phyloP scores from a whole-genome alignment of 2,113 vertebrate genomes.

The Poicephalus meyeri region DNA sequence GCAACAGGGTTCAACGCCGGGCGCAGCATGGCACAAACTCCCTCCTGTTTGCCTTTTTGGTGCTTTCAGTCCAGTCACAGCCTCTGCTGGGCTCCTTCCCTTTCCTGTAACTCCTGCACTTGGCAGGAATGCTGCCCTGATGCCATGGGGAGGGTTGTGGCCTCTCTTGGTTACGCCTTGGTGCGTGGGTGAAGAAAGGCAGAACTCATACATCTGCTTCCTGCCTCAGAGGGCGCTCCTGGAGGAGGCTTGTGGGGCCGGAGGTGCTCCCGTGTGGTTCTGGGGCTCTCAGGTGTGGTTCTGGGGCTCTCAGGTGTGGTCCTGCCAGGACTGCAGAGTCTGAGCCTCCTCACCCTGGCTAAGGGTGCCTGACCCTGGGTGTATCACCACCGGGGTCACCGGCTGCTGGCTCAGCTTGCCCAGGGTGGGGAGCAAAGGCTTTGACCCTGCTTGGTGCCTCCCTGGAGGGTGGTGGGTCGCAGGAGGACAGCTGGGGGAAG shows the following conservation, averaged over 20 bases:
- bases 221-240: not conserved
- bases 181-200: not conserved
- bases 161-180: fast-evolving
- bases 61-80: not conserved
- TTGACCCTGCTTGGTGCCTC: not conserved
- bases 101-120: not conserved
- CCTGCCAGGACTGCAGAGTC: not conserved
- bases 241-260: not conserved
- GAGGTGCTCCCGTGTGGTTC: not conserved
- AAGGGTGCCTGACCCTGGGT: not conserved
- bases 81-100: not conserved
- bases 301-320: not conserved
- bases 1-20: not conserved
- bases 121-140: not conserved
- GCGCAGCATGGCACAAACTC: too few species aligned
- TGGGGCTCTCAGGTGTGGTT: not conserved
- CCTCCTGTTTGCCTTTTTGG: not conserved
- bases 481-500: fast-evolving
- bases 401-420: not conserved
- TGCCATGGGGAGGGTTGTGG: not conserved
- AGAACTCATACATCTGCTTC: not conserved
- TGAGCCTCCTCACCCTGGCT: not conserved
- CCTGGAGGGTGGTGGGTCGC: not conserved
- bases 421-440: not conserved
- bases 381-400: fast-evolving